These are phyloP conservation scores for Otus sunia DNA, from an alignment of 2,113 vertebrate species.

Conservation along the genomic window DNA sequence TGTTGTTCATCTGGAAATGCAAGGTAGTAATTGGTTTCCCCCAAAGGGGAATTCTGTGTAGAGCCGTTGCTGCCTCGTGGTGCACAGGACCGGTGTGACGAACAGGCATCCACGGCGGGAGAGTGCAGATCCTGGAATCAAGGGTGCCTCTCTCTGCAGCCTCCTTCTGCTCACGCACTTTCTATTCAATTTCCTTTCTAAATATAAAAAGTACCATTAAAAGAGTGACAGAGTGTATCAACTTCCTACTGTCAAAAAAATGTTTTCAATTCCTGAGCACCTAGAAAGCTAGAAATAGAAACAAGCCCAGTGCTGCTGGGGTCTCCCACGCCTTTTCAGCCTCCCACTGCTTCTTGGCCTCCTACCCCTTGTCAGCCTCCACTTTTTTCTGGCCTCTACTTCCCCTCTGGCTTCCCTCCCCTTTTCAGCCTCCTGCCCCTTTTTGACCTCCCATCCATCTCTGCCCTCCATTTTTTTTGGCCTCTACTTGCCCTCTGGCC, in stretches of 20 bases:
- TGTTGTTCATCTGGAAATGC: background rate
- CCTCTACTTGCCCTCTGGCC: no score
- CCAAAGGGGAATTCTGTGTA: background rate
- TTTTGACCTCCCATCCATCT: no score
- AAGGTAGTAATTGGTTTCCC: background rate
- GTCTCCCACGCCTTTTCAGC: no score
- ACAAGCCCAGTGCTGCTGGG: accelerated
- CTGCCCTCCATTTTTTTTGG: no score
- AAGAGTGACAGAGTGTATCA: background rate
- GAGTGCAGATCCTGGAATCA: accelerated
- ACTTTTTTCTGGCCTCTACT: no score
- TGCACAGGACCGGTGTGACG: background rate
- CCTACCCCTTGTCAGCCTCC: no score
- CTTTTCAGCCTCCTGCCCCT: no score
- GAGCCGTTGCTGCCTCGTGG: accelerated
- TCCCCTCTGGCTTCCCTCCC: no score
- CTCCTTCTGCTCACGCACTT: background rate
- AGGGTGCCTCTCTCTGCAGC: background rate
- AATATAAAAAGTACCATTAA: background rate
- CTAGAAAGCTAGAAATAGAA: background rate
- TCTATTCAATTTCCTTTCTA: background rate
- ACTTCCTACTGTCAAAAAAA: background rate
- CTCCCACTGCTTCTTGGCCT: no score
- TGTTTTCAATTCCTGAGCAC: background rate
- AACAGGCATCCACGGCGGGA: background rate